Evolutionary conservation across 2,113 vertebrate genomes (phyloP).

Genomic region (Podocnemis expansa): DNA sequence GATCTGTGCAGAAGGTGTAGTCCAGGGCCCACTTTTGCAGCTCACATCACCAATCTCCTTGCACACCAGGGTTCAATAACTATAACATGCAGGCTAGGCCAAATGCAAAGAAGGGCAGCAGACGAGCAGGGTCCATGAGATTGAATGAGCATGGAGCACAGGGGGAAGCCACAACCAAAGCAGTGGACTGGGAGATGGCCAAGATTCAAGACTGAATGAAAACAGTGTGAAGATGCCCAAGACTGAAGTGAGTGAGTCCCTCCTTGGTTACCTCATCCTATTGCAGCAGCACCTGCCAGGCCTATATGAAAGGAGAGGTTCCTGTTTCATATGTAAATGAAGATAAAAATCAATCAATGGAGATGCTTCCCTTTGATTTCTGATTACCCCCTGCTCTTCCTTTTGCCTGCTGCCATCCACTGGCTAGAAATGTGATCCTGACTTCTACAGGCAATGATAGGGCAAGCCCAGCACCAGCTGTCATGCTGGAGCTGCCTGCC

Average conservation of each 20-base stretch:
- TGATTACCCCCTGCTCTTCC: background rate
- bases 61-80: background rate
- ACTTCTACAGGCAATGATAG: background rate
- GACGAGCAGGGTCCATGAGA: background rate
- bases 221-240: background rate
- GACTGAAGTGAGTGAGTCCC: background rate
- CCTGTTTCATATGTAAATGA: conserved; percentile 72
- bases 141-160: background rate
- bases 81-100: background rate
- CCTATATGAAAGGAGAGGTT: conserved; percentile 39
- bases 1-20: background rate
- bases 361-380: conserved; percentile 56
- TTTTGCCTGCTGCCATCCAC: conserved; percentile 48
- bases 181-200: background rate
- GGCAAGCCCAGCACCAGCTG: conserved; percentile 25
- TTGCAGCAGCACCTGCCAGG: conserved; percentile 46
- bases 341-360: conserved; percentile 63
- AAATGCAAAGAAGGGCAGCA: background rate
- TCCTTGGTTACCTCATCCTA: background rate
- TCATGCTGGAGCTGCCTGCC: background rate
- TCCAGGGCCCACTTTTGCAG: background rate
- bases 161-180: background rate
- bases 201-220: background rate
- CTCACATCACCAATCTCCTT: background rate
- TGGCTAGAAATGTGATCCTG: background rate